Percentiles rank a stretch among this genome's conserved stretches.
Evolutionary conservation across 1,140 invertebrate genomes (phyloP).

Genomic region (Procambarus clarkii): DNA sequence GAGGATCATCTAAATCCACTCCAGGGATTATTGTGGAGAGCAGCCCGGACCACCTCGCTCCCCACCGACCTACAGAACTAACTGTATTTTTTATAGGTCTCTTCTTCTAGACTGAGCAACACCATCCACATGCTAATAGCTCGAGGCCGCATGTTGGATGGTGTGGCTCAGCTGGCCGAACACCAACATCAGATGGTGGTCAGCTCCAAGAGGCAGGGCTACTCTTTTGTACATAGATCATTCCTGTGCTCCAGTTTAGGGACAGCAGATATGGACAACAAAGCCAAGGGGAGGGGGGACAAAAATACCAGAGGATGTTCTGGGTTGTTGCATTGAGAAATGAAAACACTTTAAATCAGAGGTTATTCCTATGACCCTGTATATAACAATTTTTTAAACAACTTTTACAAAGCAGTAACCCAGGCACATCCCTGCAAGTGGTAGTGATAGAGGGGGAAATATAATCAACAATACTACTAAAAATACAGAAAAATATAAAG

Average conservation of each 20-base stretch:
- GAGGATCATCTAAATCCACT: constrained; percentile 16
- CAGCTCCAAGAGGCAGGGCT: constrained; percentile 28
- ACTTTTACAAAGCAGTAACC: background rate
- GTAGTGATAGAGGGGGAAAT: background rate
- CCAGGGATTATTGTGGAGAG: constrained; percentile 28
- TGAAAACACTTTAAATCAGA: background rate
- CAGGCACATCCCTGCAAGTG: background rate
- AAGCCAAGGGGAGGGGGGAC: constrained; percentile 26
- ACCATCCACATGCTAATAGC: background rate
- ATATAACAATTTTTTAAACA: background rate
- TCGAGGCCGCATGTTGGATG: background rate
- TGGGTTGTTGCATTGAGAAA: constrained; percentile 5
- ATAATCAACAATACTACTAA: background rate
- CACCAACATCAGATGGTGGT: constrained; percentile 16
- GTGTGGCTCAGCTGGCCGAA: background rate
- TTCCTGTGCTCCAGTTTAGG: constrained; percentile 60
- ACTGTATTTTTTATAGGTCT: constrained; percentile 36
- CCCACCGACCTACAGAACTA: constrained; percentile 42
- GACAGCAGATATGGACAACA: constrained; percentile 39
- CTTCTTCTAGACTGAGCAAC: background rate
- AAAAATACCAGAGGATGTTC: constrained; percentile 16
- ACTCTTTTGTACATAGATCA: constrained; percentile 62
- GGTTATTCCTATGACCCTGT: background rate
- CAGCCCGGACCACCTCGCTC: constrained; percentile 17
- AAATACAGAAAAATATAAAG: background rate